These are phyloP conservation scores for Neoarius graeffei DNA, from an alignment of 2,113 vertebrate species.

Conservation along the genomic window DNA sequence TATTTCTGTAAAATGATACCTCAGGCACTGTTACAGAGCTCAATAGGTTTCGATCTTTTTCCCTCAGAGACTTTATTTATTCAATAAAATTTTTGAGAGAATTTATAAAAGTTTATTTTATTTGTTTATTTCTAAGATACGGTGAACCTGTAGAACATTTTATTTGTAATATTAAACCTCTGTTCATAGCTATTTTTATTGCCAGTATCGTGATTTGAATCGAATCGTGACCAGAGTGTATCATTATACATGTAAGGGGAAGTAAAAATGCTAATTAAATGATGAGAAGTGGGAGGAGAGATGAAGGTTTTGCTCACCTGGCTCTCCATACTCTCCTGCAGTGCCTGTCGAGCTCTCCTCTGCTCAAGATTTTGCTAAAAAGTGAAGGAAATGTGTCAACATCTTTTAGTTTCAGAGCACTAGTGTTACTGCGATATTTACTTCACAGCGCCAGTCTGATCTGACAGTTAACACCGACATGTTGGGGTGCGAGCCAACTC, in stretches of 20 bases:
- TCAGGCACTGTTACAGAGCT: neutral
- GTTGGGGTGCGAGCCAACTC: neutral
- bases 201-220: neutral
- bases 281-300: neutral
- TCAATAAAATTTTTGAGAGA: neutral
- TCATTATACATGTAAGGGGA: neutral
- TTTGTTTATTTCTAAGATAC: neutral
- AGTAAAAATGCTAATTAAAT: neutral
- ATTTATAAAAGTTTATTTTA: neutral
- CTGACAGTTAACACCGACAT: neutral
- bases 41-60: neutral
- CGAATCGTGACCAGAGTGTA: neutral
- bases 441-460: too few species aligned
- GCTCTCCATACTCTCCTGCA: slow-evolving; percentile 73
- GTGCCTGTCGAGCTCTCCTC: slow-evolving; percentile 70
- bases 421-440: neutral
- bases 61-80: neutral
- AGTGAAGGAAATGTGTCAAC: too few species aligned
- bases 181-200: too few species aligned
- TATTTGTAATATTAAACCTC: neutral
- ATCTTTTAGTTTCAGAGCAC: neutral
- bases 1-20: too few species aligned
- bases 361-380: slow-evolving; percentile 88
- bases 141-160: neutral
- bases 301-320: slow-evolving; percentile 72